Percentiles rank a stretch among this genome's conserved stretches.
These are phyloP conservation scores for Cassiopea xamachana DNA, from an alignment of 30 jellyfish, hydroid and myxozoan species.

Conservation along the genomic window DNA sequence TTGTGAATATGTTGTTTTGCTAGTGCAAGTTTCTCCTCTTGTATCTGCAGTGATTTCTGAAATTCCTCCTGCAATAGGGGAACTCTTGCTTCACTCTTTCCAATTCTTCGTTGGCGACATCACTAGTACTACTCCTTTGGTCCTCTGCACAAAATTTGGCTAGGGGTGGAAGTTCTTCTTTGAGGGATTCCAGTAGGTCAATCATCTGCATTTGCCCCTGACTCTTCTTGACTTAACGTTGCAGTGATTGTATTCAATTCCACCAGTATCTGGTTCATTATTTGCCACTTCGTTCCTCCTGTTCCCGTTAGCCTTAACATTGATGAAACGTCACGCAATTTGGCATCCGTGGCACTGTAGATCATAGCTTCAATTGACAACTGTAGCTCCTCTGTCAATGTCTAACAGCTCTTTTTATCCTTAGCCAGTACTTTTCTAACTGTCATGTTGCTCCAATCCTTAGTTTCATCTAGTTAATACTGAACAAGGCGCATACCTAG, in stretches of 20 bases:
- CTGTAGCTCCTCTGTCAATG: conserved; percentile 38
- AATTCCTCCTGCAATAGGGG: neutral
- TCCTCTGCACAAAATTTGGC: neutral
- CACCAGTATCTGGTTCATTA: neutral
- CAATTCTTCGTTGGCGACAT: neutral
- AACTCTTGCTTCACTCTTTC: neutral
- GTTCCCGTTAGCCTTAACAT: neutral
- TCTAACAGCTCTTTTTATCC: neutral
- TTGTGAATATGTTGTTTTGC: neutral
- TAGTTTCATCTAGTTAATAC: neutral
- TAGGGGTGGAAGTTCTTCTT: conserved; percentile 24
- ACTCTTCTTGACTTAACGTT: neutral
- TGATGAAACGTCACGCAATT: conserved; percentile 14
- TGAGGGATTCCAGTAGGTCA: conserved; percentile 4
- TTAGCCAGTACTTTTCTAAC: neutral
- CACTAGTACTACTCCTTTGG: neutral
- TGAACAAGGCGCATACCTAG: neutral
- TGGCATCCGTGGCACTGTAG: conserved; percentile 31
- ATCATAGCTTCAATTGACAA: conserved; percentile 11
- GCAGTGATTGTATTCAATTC: neutral
- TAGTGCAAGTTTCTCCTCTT: neutral
- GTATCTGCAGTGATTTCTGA: neutral
- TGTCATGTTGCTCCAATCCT: neutral
- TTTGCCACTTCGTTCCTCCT: neutral
- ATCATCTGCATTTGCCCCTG: neutral